Percentiles rank a stretch among this genome's conserved stretches.
Evolutionary conservation across 2,797 vertebrate genomes (phyloP).

Genomic region (Decapterus maruadsi): DNA sequence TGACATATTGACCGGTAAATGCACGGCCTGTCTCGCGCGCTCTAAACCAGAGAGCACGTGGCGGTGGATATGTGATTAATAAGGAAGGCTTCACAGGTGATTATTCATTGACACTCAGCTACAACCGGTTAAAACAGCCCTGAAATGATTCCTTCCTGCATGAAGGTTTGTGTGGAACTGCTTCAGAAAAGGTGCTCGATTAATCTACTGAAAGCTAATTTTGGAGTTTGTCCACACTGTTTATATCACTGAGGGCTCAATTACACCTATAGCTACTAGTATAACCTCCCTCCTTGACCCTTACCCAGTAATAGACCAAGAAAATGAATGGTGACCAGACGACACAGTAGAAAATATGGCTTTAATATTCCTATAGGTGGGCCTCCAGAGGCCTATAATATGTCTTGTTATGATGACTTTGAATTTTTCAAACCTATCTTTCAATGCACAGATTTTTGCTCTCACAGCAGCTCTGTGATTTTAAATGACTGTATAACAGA

Average conservation of each 20-base stretch:
- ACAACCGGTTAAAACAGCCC: background rate
- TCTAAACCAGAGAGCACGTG: constrained; percentile 33
- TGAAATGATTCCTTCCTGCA: background rate
- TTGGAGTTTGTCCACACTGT: background rate
- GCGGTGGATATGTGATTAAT: constrained; percentile 18
- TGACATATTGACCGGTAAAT: constrained; percentile 70
- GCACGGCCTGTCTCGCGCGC: constrained; percentile 31
- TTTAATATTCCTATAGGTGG: constrained; percentile 3
- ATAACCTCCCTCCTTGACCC: too few species aligned
- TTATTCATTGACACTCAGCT: background rate
- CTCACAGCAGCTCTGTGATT: background rate
- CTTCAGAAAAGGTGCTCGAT: background rate
- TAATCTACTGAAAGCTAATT: background rate
- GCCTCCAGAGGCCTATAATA: background rate
- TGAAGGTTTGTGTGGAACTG: background rate
- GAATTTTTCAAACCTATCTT: background rate
- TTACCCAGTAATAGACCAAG: background rate
- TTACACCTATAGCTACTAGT: too few species aligned
- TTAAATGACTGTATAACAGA: background rate
- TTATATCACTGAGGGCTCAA: background rate
- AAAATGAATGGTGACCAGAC: background rate
- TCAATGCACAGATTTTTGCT: background rate
- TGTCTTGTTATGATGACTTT: too few species aligned
- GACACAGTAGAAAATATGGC: background rate
- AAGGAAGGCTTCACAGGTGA: background rate